Evolutionary conservation across 2,113 vertebrate genomes (phyloP).

Genomic region (Ovibos moschatus): DNA sequence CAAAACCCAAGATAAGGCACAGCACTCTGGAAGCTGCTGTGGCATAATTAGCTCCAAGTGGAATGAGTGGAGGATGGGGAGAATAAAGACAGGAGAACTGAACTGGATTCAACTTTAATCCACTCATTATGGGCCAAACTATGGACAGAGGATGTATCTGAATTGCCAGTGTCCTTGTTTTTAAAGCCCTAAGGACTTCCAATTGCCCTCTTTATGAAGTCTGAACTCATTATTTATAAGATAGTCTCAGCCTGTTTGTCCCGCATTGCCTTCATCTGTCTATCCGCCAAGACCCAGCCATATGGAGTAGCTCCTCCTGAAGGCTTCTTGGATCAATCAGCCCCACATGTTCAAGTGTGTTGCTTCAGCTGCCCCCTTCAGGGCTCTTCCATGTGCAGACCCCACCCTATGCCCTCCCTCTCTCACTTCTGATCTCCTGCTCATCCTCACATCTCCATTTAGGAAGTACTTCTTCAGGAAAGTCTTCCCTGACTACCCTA

Average conservation of each 20-base stretch:
- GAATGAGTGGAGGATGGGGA: not conserved
- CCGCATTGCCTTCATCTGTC: not conserved
- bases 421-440: not conserved
- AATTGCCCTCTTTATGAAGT: not conserved
- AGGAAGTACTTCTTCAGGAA: not conserved
- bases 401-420: too few species aligned
- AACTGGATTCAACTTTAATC: not conserved
- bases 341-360: fast-evolving
- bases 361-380: not conserved
- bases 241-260: not conserved
- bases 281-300: too few species aligned
- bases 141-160: not conserved
- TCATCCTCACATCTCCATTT: not conserved
- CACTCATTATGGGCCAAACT: not conserved
- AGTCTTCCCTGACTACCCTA: not conserved
- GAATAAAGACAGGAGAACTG: not conserved
- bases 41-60: not conserved
- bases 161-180: not conserved
- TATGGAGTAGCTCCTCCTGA: not conserved
- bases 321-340: too few species aligned
- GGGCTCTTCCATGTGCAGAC: not conserved
- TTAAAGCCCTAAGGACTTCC: not conserved
- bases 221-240: not conserved
- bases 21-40: not conserved
- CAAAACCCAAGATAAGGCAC: not conserved